Conservation (phyloP, 2,797 vertebrate genomes). For the Tolypeutes matacus region DNA sequence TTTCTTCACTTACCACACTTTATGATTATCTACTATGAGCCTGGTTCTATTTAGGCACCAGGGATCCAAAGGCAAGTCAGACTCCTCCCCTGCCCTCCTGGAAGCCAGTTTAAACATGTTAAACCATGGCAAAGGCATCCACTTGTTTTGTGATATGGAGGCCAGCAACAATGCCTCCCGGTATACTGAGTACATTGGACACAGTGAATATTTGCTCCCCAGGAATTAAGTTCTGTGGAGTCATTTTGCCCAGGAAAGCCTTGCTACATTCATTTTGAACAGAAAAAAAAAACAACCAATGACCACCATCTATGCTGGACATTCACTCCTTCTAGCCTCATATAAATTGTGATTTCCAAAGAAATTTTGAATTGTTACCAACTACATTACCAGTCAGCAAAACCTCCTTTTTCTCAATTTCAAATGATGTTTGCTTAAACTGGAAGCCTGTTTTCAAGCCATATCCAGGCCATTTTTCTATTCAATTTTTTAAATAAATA, state of each 20-base stretch:
- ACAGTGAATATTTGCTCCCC: background rate
- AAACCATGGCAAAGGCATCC: background rate
- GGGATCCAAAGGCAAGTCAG: background rate
- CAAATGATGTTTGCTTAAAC: background rate
- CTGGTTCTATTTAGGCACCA: background rate
- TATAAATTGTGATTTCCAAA: background rate
- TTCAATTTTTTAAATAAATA: background rate
- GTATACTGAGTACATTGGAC: background rate
- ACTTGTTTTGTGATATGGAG: background rate
- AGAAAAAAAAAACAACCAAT: background rate
- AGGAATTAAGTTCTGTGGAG: background rate
- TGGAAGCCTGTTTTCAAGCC: background rate
- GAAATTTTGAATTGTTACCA: background rate
- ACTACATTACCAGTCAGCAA: background rate
- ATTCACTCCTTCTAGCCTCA: background rate
- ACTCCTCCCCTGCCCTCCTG: background rate
- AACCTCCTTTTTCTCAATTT: constrained; percentile 34
- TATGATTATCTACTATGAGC: background rate
- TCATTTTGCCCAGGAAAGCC: background rate
- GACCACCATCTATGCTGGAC: background rate
- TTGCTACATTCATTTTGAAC: background rate
- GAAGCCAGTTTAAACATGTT: background rate
- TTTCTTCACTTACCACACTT: background rate
- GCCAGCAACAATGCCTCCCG: background rate
- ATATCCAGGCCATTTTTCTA: background rate